These are phyloP conservation scores for Orientallactaga bullata DNA, from an alignment of 2,113 vertebrate genomes.

Conservation along the genomic window DNA sequence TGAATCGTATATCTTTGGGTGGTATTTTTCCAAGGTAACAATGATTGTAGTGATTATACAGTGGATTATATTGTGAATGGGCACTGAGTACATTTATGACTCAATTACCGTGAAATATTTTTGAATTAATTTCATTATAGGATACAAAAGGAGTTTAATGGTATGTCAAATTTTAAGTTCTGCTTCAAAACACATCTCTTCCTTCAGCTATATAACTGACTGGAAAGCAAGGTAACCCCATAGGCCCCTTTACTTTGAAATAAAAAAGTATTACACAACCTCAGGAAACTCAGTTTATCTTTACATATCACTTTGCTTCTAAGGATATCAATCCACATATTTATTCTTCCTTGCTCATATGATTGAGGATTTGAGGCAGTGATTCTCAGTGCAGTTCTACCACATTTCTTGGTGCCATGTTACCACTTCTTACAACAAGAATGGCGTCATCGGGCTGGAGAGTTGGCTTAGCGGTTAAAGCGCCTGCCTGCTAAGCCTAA, in stretches of 20 bases:
- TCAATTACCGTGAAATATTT: not conserved
- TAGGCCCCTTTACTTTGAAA: not conserved
- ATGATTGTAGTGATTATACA: not conserved
- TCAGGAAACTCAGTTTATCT: not conserved
- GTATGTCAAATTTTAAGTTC: not conserved
- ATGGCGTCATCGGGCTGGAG: too few relatives aligned
- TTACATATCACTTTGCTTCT: not conserved
- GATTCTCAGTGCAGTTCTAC: not conserved
- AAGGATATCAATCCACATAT: not conserved
- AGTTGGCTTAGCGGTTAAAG: too few relatives aligned
- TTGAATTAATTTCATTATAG: not conserved
- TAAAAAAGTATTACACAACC: not conserved
- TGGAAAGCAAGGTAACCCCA: not conserved
- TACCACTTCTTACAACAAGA: too few relatives aligned
- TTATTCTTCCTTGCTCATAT: not conserved
- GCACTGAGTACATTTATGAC: not conserved
- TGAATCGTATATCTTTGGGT: not conserved
- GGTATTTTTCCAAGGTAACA: slow-evolving; percentile 6
- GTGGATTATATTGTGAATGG: not conserved
- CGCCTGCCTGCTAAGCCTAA: too few relatives aligned
- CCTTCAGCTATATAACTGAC: not conserved
- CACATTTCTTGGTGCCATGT: not conserved
- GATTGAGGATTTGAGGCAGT: not conserved
- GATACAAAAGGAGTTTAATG: not conserved
- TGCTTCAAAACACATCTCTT: not conserved